phyloP scores from a whole-genome alignment of 2,113 vertebrate species.

The Microcebus ravelobensis region DNA sequence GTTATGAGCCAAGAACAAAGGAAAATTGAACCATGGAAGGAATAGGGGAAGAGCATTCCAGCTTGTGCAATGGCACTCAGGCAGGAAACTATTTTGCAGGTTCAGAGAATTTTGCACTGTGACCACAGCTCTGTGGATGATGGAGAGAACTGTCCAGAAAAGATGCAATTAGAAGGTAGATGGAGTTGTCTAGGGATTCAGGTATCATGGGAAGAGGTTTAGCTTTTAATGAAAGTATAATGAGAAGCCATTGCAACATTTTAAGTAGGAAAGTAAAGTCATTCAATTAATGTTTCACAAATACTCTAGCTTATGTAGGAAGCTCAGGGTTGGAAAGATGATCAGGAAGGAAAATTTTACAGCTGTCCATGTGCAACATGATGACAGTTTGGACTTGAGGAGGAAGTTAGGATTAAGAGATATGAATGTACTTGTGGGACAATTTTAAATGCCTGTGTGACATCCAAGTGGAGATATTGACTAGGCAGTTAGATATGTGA shows the following conservation, averaged over 20 bases:
- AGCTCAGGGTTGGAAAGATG: neutral
- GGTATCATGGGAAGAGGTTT: neutral
- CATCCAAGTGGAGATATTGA: slow-evolving; percentile 11
- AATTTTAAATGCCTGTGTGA: slow-evolving; percentile 23
- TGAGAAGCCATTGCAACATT: neutral
- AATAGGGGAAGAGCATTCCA: neutral
- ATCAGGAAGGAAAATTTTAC: neutral
- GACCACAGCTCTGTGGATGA: neutral
- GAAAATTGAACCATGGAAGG: neutral
- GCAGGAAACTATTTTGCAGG: neutral
- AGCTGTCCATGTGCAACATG: neutral
- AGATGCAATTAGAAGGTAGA: neutral
- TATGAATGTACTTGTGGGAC: neutral
- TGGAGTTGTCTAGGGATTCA: neutral
- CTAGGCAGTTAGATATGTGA: neutral
- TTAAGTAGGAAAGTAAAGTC: slow-evolving; percentile 18
- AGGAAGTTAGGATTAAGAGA: neutral
- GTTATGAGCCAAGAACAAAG: neutral
- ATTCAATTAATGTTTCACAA: slow-evolving; percentile 20
- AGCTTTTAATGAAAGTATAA: neutral
- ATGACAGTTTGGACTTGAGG: neutral
- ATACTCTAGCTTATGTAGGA: neutral
- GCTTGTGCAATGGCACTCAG: neutral
- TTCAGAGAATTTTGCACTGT: neutral
- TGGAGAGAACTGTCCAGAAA: neutral